phyloP scores from a whole-genome alignment of 2,888 invertebrate species.

The Crepidodera aurea region DNA sequence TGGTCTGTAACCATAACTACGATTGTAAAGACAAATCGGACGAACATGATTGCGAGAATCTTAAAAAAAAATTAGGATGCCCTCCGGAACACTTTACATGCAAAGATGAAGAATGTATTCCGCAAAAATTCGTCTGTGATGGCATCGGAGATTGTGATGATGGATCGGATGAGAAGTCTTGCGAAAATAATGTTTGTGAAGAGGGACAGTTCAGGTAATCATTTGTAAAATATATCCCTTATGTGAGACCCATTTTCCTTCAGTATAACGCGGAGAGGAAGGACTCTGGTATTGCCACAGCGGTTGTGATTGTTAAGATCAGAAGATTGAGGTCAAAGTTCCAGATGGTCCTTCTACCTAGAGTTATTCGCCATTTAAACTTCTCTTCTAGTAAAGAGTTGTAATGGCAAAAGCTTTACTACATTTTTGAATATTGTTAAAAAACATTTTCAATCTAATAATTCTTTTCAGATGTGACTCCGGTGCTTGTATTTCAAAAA shows the following conservation, averaged over 20 bases:
- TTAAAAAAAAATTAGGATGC: slow-evolving; percentile 52
- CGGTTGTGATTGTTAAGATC: too few species aligned
- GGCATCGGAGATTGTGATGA: slow-evolving; percentile 63
- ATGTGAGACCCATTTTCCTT: too few species aligned
- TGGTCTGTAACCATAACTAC: slow-evolving; percentile 64
- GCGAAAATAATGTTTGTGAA: slow-evolving; percentile 52
- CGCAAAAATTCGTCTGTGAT: slow-evolving; percentile 64
- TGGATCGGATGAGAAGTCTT: slow-evolving; percentile 62
- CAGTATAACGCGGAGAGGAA: too few species aligned
- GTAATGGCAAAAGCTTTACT: too few species aligned
- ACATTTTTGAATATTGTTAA: too few species aligned
- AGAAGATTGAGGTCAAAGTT: too few species aligned
- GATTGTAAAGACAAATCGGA: slow-evolving; percentile 69
- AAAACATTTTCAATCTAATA: background rate
- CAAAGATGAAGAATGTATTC: slow-evolving; percentile 64
- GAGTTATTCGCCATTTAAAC: too few species aligned
- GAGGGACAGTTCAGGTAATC: slow-evolving; percentile 57
- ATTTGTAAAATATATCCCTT: too few species aligned
- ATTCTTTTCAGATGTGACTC: slow-evolving; percentile 69
- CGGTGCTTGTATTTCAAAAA: slow-evolving; percentile 74
- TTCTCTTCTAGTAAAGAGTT: too few species aligned
- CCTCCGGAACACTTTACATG: slow-evolving; percentile 63
- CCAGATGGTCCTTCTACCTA: too few species aligned
- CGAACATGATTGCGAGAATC: slow-evolving; percentile 63
- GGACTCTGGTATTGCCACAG: too few species aligned